These are phyloP conservation scores for Chymomyza fuscimana DNA, from an alignment of 2,888 invertebrate genomes.

Conservation along the genomic window DNA sequence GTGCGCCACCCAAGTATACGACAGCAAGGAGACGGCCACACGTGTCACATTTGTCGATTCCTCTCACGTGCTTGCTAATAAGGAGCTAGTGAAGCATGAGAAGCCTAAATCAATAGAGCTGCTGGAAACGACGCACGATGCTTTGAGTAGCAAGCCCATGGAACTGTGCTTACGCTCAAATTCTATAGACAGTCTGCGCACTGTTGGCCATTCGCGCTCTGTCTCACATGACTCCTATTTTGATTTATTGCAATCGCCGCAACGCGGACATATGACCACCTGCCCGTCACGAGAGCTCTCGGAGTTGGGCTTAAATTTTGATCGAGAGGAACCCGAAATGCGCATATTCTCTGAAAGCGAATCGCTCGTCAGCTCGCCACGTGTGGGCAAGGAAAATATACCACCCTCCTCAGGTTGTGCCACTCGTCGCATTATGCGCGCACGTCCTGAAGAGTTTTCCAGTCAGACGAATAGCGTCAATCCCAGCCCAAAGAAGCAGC, in stretches of 20 bases:
- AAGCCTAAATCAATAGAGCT: constrained; percentile 79
- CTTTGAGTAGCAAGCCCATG: constrained; percentile 71
- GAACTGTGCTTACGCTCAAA: constrained; percentile 79
- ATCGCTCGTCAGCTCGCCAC: constrained; percentile 83
- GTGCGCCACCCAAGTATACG: constrained; percentile 41
- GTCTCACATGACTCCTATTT: constrained; percentile 97
- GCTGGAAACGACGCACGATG: constrained; percentile 73
- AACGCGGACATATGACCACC: constrained; percentile 77
- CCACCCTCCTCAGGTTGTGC: constrained; percentile 74
- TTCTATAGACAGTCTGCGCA: constrained; percentile 80
- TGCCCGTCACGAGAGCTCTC: constrained; percentile 84
- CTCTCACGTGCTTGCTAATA: constrained; percentile 66
- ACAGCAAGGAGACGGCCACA: constrained; percentile 54
- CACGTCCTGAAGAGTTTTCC: constrained; percentile 82
- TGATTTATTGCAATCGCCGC: constrained; percentile 82
- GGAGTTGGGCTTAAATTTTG: constrained; percentile 91
- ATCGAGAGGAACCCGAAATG: constrained; percentile 91
- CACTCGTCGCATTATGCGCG: constrained; percentile 81
- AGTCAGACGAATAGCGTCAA: constrained; percentile 82
- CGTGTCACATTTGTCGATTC: constrained; percentile 77
- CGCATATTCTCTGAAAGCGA: constrained; percentile 94
- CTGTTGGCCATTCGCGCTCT: constrained; percentile 82
- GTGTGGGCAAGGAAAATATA: constrained; percentile 80
- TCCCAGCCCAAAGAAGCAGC: constrained; percentile 84
- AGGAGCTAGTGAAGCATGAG: constrained; percentile 72